Evolutionary conservation across 2,797 vertebrate species (phyloP).

Genomic region (Chiloscyllium punctatum): DNA sequence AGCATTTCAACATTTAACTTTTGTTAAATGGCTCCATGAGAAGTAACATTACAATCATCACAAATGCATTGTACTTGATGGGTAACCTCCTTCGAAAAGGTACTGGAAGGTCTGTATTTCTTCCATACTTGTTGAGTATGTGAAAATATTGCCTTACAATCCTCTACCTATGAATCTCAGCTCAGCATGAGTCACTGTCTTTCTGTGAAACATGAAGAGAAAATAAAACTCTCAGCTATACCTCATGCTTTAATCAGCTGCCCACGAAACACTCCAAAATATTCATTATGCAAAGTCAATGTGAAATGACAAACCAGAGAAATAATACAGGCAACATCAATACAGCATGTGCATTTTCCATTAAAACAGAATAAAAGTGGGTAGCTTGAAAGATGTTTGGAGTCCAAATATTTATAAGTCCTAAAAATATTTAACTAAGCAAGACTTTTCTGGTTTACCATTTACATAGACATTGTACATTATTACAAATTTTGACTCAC

Average conservation of each 20-base stretch:
- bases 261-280: neutral
- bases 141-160: neutral
- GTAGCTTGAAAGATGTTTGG: neutral
- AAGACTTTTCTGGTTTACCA: neutral
- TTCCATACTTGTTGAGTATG: neutral
- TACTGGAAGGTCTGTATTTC: neutral
- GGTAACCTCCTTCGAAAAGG: neutral
- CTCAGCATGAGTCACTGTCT: neutral
- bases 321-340: neutral
- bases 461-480: neutral
- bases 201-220: neutral
- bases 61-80: neutral
- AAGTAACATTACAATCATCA: neutral
- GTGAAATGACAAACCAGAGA: neutral
- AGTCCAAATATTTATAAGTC: neutral
- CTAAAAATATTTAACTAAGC: neutral
- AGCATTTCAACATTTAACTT: neutral
- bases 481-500: neutral
- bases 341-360: neutral
- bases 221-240: neutral
- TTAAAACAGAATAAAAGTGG: neutral
- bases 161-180: neutral
- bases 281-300: neutral
- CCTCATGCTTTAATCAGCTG: neutral
- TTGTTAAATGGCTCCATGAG: neutral